Evolutionary conservation across 1,140 invertebrate species (phyloP).

Genomic region (Ceratoteleas bidentatus): DNA sequence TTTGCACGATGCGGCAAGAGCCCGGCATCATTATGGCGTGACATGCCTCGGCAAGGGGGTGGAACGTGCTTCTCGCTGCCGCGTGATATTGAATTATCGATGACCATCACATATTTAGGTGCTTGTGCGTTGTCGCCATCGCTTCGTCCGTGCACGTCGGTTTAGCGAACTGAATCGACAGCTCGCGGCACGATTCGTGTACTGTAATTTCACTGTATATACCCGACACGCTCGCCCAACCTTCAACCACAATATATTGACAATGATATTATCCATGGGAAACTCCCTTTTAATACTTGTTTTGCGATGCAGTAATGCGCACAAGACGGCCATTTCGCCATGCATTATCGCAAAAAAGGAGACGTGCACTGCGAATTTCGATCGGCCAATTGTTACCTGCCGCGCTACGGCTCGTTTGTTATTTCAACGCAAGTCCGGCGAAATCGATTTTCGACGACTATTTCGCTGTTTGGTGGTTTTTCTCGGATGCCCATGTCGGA

Average conservation of each 20-base stretch:
- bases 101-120: conserved; percentile 71
- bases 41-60: conserved; percentile 71
- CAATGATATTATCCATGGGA: conserved; percentile 54
- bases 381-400: conserved; percentile 8
- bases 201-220: conserved; percentile 59
- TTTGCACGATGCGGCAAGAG: conserved; percentile 71
- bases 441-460: no score
- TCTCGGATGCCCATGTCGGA: no score
- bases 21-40: conserved; percentile 71
- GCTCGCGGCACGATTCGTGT: conserved; percentile 53
- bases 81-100: conserved; percentile 78
- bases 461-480: not conserved
- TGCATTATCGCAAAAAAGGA: conserved; percentile 14
- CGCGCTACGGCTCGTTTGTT: no score
- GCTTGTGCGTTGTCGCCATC: conserved; percentile 72
- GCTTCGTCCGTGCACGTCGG: conserved; percentile 53
- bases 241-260: conserved; percentile 56
- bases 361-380: conserved; percentile 14
- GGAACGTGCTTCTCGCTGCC: conserved; percentile 52
- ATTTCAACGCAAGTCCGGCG: no score
- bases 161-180: conserved; percentile 61
- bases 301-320: conserved; percentile 46
- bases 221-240: conserved; percentile 34
- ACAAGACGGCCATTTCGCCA: conserved; percentile 15
- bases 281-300: conserved; percentile 60